Conservation (phyloP, 2,797 vertebrate genomes). For the Strix occidentalis region DNA sequence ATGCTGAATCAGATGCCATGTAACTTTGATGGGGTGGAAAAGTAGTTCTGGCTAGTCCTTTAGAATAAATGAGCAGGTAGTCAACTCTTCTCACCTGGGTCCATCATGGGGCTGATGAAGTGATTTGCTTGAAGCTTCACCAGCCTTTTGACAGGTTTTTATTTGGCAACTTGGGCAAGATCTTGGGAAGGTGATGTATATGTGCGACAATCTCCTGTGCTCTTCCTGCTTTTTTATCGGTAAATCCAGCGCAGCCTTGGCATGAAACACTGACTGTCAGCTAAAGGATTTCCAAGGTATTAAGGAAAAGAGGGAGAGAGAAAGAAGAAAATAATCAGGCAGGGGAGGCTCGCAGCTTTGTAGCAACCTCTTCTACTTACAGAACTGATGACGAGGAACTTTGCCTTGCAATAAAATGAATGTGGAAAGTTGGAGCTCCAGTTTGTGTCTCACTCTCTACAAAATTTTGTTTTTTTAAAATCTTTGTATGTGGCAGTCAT, state of each 20-base stretch:
- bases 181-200: background rate
- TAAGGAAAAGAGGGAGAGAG: background rate
- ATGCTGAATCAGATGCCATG: background rate
- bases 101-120: background rate
- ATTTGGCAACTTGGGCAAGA: background rate
- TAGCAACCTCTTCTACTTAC: background rate
- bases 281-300: background rate
- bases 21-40: background rate
- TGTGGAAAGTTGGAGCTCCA: background rate
- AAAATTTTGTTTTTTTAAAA: background rate
- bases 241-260: background rate
- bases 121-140: background rate
- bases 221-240: background rate
- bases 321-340: background rate
- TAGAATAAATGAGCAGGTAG: background rate
- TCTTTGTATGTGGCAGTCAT: background rate
- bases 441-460: background rate
- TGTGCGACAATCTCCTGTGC: background rate
- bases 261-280: background rate
- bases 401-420: background rate
- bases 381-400: background rate
- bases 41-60: background rate
- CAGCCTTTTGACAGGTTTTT: background rate
- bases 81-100: background rate
- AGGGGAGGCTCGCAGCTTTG: background rate